These are phyloP conservation scores for Pedionomus torquatus DNA, from an alignment of 2,113 vertebrate species.

Conservation along the genomic window DNA sequence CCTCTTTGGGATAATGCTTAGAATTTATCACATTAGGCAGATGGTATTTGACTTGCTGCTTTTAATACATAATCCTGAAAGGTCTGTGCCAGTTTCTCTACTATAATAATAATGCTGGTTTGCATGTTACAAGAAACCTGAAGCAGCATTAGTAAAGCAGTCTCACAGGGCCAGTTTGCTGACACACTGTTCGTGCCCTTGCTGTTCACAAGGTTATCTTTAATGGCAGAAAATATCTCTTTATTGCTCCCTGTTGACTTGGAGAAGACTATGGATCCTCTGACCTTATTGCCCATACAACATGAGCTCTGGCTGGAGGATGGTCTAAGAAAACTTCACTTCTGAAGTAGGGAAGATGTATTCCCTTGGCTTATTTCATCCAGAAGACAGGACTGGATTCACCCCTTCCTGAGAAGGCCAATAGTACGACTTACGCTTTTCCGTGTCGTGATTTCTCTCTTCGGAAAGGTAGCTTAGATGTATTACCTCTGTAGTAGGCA, in stretches of 20 bases:
- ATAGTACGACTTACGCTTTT: not conserved
- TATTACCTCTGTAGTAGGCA: not conserved
- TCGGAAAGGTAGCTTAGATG: not conserved
- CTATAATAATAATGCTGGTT: not conserved
- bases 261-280: not conserved
- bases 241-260: constrained; percentile 24
- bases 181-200: not conserved
- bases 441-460: not conserved
- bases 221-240: constrained; percentile 28
- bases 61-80: constrained; percentile 23
- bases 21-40: not conserved
- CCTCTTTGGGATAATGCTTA: not conserved
- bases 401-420: not conserved
- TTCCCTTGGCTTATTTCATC: not conserved
- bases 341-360: not conserved
- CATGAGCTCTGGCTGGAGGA: not conserved
- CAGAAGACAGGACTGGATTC: not conserved
- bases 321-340: not conserved
- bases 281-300: constrained; percentile 5
- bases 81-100: not conserved
- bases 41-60: constrained; percentile 35
- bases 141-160: constrained; percentile 7
- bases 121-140: constrained; percentile 13
- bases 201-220: not conserved
- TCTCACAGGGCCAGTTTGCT: not conserved